phyloP scores from a whole-genome alignment of 1,140 invertebrate species.

The Trichonephila clavipes region DNA sequence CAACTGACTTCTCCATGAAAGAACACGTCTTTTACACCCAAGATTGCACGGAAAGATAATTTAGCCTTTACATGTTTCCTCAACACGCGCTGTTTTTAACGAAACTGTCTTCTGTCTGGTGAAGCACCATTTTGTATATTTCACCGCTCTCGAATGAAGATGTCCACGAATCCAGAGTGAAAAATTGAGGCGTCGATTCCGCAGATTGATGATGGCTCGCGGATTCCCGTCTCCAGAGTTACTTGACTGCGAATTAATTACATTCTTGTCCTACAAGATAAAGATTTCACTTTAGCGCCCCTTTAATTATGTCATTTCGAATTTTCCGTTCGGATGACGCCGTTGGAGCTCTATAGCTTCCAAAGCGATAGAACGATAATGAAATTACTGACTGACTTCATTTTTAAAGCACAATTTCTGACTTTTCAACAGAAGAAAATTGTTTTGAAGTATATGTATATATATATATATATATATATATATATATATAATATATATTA shows the following conservation, averaged over 20 bases:
- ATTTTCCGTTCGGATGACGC: neutral
- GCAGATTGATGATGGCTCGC: neutral
- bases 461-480: too few species aligned
- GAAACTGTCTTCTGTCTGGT: neutral
- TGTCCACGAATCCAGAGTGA: neutral
- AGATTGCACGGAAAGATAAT: too few species aligned
- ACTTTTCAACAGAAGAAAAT: neutral
- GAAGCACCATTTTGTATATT: neutral
- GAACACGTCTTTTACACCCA: too few species aligned
- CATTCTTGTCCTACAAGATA: constrained; percentile 31
- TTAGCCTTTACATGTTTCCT: too few species aligned
- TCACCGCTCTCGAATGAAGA: neutral
- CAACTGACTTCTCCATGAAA: too few species aligned
- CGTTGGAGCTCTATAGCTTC: neutral
- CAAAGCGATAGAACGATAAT: neutral
- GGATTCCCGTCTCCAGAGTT: constrained; percentile 3
- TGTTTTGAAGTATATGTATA: neutral
- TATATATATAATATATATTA: too few species aligned
- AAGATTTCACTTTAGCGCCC: neutral
- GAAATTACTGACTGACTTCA: neutral
- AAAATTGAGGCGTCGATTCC: constrained; percentile 33
- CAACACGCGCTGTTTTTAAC: too few species aligned
- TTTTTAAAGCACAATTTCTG: neutral
- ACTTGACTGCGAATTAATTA: constrained; percentile 32
- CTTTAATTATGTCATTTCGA: constrained; percentile 29